Evolutionary conservation across 2,113 vertebrate genomes (phyloP).

Genomic region (Cyprinodon brontotheroides): DNA sequence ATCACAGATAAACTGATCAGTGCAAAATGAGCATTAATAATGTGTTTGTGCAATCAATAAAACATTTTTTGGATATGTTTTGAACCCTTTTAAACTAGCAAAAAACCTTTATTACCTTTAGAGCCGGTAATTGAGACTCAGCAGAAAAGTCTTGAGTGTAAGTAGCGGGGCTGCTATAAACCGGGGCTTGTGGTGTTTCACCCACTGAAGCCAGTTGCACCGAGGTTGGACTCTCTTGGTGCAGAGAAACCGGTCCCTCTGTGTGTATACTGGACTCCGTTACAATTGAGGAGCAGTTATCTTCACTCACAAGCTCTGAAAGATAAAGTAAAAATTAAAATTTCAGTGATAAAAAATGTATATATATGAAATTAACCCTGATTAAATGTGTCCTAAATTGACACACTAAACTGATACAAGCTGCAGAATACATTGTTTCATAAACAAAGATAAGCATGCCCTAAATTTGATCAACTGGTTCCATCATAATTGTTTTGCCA

Average conservation of each 20-base stretch:
- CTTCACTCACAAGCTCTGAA: slow-evolving; percentile 82
- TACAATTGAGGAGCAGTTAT: slow-evolving; percentile 73
- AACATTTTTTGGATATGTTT: not conserved
- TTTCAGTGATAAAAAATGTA: not conserved
- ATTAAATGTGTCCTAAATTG: not conserved
- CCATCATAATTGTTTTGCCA: not conserved
- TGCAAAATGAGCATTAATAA: slow-evolving; percentile 18
- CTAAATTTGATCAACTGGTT: not conserved
- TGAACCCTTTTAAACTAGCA: not conserved
- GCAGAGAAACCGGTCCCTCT: slow-evolving; percentile 80
- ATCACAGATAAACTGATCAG: slow-evolving; percentile 20
- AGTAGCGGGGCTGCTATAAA: slow-evolving; percentile 75
- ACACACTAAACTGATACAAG: not conserved
- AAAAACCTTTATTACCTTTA: slow-evolving; percentile 70
- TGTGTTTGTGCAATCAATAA: slow-evolving; percentile 19
- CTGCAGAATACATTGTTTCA: not conserved
- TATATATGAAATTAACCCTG: not conserved
- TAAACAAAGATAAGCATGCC: not conserved
- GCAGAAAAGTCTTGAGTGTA: slow-evolving; percentile 85
- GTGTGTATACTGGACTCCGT: slow-evolving; percentile 82
- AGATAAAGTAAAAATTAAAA: slow-evolving; percentile 12
- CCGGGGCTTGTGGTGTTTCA: slow-evolving; percentile 59
- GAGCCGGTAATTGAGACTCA: slow-evolving; percentile 67
- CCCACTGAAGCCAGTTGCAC: slow-evolving; percentile 65
- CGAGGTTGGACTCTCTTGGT: slow-evolving; percentile 71